These are phyloP conservation scores for Hemibagrus wyckioides DNA, from an alignment of 2,113 vertebrate genomes.

Conservation along the genomic window DNA sequence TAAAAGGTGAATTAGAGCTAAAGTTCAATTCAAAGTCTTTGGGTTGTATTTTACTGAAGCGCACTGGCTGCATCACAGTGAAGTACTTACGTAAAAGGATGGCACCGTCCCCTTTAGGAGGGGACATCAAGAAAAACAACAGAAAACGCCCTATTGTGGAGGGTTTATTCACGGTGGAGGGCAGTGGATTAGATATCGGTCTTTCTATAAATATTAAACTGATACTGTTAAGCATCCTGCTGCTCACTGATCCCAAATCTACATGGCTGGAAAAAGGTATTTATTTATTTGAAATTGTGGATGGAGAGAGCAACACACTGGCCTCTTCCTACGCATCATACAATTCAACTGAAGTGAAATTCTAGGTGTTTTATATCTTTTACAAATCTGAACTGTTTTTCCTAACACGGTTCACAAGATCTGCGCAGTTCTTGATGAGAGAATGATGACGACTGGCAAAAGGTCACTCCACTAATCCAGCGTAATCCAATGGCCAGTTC, in stretches of 20 bases:
- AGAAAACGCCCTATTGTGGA: not conserved
- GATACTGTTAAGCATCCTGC: not conserved
- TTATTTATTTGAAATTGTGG: not conserved
- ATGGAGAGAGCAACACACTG: not conserved
- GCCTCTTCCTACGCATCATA: not conserved
- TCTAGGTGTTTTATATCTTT: too few relatives aligned
- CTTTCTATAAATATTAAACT: not conserved
- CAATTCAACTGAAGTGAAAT: not conserved
- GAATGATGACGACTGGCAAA: slow-evolving; percentile 38
- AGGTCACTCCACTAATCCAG: slow-evolving; percentile 29
- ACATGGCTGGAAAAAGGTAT: not conserved
- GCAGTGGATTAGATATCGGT: not conserved
- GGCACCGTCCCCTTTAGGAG: not conserved
- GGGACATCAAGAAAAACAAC: not conserved
- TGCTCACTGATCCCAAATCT: not conserved
- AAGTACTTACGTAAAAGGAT: not conserved
- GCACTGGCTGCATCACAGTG: not conserved
- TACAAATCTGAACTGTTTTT: not conserved
- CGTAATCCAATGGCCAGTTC: slow-evolving; percentile 29
- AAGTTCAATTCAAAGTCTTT: not conserved
- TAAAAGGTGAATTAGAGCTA: not conserved
- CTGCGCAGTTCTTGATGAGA: not conserved
- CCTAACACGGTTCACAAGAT: not conserved
- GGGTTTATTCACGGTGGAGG: not conserved
- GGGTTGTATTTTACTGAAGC: not conserved